A percentile compares a stretch with the other conserved stretches of the same genome.
phyloP scores from a whole-genome alignment of 2,797 vertebrate genomes.

The Gymnopithys bicolor region DNA sequence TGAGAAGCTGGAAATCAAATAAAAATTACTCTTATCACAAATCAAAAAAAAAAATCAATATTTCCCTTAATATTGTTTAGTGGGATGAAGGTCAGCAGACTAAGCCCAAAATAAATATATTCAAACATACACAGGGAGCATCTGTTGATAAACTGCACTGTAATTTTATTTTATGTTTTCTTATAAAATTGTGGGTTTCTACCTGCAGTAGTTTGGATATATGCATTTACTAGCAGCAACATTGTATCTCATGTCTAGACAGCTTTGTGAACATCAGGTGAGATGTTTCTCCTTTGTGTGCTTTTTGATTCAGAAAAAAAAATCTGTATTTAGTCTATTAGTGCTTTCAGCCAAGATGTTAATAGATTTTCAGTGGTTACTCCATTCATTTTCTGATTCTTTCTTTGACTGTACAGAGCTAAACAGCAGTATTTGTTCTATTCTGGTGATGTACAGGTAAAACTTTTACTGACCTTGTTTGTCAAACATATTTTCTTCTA shows the following conservation, averaged over 20 bases:
- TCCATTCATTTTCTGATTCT: not conserved
- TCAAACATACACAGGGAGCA: constrained; percentile 54
- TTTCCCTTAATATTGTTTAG: constrained; percentile 60
- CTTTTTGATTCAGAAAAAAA: not conserved
- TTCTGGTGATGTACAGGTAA: not conserved
- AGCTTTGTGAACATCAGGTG: not conserved
- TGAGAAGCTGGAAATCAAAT: constrained; percentile 56
- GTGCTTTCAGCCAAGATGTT: not conserved
- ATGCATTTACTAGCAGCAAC: not conserved
- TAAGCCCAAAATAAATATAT: constrained; percentile 52
- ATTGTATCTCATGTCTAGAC: not conserved
- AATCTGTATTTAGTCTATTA: not conserved
- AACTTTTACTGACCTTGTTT: not conserved
- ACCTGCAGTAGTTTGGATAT: constrained; percentile 18
- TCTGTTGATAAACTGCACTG: constrained; percentile 56
- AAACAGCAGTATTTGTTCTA: not conserved
- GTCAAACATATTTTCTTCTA: not conserved
- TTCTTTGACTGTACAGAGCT: not conserved
- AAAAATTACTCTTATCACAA: constrained; percentile 59
- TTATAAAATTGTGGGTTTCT: constrained; percentile 65
- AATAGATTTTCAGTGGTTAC: constrained; percentile 9
- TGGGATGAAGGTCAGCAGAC: constrained; percentile 54
- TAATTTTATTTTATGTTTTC: constrained; percentile 69
- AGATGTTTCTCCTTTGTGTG: not conserved
- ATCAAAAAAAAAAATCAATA: constrained; percentile 63